Evolutionary conservation across 1,140 invertebrate species (phyloP), one percentile per base, ranked within the genome.

Genomic region (Hyposmocoma kahamanoa): DNA sequence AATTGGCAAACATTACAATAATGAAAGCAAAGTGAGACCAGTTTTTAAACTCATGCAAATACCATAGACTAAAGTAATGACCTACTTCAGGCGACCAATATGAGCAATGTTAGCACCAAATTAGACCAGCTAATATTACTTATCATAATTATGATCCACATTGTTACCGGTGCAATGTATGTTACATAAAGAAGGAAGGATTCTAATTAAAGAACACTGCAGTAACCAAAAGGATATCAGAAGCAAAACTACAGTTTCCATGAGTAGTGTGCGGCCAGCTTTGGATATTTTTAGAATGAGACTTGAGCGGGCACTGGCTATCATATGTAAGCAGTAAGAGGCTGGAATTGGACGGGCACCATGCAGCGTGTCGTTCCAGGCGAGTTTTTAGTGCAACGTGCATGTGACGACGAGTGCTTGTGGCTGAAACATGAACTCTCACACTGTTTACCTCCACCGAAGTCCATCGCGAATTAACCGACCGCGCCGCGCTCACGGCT

Each of bases 401-500:
- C 32, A 6, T 17, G 32, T 36, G 32, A 17, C 32, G 18, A 13
- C 32, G 13, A 36, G 6, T 17, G 32, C 15, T 17, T 13, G 18
- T 15, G 32, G 32, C 32, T 36, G 24, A 26, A 36, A 15, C 32
- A 36, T 36, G 32, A 36, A 17, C 32, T 36, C 32, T n/a, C 59
- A 72, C 69, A 67, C 62, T 51, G 62, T 71, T 82, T 84, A 84
- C 81, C 81, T 84, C 79, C 79, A 73, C 62, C 64, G 76, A 68
- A 67, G 71, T 83, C 81, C 81, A 84, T 84, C 64, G 70, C 79
- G 15, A 72, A 67, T 65, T 61, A 63, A 59, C 50, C 51, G 59
- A 70, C 60, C 59, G 62, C 52, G 58, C 56, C 67, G 61, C 62
- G 59, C 66, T 59, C 68, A 74, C 70, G 72, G 70, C 70, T 73